These are phyloP conservation scores for Steinernema khuongi DNA, from an alignment of 1,140 invertebrate genomes.

Conservation along the genomic window DNA sequence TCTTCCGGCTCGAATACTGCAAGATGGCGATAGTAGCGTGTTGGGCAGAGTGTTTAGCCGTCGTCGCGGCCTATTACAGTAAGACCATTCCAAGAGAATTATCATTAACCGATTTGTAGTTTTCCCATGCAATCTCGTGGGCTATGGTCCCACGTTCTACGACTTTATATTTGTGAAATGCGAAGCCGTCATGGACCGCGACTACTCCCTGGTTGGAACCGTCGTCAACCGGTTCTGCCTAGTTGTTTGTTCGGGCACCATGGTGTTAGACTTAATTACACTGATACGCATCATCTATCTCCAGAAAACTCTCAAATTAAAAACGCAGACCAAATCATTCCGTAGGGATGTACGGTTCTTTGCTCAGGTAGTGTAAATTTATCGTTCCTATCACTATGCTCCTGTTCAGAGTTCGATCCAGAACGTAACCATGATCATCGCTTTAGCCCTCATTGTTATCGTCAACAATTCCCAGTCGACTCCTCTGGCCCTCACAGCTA, in stretches of 20 bases:
- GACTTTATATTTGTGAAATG: conserved; percentile 7
- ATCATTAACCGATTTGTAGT: background rate
- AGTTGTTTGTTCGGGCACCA: background rate
- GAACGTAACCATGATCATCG: background rate
- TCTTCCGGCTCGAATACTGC: background rate
- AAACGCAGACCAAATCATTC: background rate
- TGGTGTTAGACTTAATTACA: background rate
- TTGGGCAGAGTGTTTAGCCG: background rate
- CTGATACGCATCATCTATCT: background rate
- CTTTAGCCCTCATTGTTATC: background rate
- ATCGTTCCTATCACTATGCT: background rate
- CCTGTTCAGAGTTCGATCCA: background rate
- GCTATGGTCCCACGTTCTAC: background rate
- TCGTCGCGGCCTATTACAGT: background rate
- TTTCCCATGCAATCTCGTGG: background rate
- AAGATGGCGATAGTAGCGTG: background rate
- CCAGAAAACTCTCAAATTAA: background rate
- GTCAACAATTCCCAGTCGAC: conserved; percentile 1
- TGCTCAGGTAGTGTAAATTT: background rate
- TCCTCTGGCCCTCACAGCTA: background rate
- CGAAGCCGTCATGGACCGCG: background rate
- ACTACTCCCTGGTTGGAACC: background rate
- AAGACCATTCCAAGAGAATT: background rate
- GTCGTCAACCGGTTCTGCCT: background rate
- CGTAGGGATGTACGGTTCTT: conserved; percentile 1